Percentiles rank a stretch among this genome's conserved stretches.
These are phyloP conservation scores for Harpagifer antarcticus DNA, from an alignment of 2,797 vertebrate genomes.

Conservation along the genomic window DNA sequence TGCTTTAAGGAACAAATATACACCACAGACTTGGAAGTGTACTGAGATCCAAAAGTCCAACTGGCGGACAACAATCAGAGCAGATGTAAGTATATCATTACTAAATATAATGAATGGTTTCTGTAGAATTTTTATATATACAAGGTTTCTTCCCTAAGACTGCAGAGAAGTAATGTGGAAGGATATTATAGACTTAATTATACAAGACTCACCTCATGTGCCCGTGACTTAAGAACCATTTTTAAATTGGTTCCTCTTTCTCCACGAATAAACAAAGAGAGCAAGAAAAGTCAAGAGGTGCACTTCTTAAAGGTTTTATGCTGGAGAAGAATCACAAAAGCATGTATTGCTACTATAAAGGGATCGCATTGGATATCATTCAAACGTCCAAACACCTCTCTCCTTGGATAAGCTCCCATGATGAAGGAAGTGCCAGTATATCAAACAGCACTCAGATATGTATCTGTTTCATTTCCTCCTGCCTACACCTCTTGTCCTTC, in stretches of 20 bases:
- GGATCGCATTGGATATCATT: conserved; percentile 10
- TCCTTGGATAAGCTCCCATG: conserved; percentile 27
- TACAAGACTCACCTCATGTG: neutral
- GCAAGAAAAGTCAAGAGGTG: neutral
- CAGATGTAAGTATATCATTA: no score
- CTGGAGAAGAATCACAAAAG: conserved; percentile 26
- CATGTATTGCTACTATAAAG: conserved; percentile 6
- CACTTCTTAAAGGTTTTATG: neutral
- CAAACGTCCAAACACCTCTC: conserved; percentile 20
- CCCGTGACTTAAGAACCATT: neutral
- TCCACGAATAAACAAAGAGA: neutral
- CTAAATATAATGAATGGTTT: neutral
- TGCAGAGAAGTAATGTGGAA: neutral
- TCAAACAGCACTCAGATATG: conserved; percentile 60
- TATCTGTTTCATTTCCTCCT: conserved; percentile 73
- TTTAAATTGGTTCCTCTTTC: neutral
- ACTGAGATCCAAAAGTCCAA: no score
- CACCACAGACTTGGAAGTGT: neutral
- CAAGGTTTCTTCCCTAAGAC: neutral
- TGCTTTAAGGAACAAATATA: neutral
- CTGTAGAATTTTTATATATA: conserved; percentile 5
- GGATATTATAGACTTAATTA: conserved; percentile 18
- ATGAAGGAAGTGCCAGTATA: conserved; percentile 25
- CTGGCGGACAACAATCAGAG: no score
- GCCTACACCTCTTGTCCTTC: conserved; percentile 49